A percentile compares a stretch with the other conserved stretches of the same genome.
phyloP scores from a whole-genome alignment of 1,140 invertebrate genomes.

The Drosophila busckii region DNA sequence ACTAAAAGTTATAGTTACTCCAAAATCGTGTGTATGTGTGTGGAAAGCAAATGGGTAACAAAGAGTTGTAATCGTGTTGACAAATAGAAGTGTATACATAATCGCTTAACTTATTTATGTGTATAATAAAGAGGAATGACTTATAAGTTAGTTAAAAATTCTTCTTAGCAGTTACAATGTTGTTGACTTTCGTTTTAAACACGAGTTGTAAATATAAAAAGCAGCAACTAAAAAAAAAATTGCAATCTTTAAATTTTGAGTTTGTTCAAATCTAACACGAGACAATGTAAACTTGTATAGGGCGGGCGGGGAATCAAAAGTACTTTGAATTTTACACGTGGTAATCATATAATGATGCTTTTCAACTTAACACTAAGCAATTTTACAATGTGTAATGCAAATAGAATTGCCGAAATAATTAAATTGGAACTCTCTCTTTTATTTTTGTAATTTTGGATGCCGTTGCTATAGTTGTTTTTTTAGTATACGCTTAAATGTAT shows the following conservation, averaged over 20 bases:
- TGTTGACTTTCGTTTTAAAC: slow-evolving; percentile 20
- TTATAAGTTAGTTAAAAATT: slow-evolving; percentile 72
- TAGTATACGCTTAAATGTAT: slow-evolving; percentile 48
- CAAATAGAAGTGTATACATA: slow-evolving; percentile 24
- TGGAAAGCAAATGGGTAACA: slow-evolving; percentile 22
- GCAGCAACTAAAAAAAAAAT: slow-evolving; percentile 18
- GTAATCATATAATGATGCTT: slow-evolving; percentile 20
- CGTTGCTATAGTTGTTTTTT: slow-evolving; percentile 43
- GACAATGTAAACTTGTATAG: slow-evolving; percentile 2
- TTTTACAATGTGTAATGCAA: slow-evolving; percentile 47
- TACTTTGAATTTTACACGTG: slow-evolving; percentile 29
- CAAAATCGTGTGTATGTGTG: slow-evolving; percentile 8
- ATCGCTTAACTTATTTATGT: slow-evolving; percentile 55
- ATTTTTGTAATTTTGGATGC: slow-evolving; percentile 21
- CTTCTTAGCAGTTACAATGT: slow-evolving; percentile 60
- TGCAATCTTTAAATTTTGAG: slow-evolving; percentile 1
- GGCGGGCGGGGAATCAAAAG: too few species aligned
- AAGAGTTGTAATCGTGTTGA: slow-evolving; percentile 21
- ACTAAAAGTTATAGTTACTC: slow-evolving; percentile 23
- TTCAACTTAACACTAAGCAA: slow-evolving; percentile 54
- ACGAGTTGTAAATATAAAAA: slow-evolving; percentile 38
- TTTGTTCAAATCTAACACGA: slow-evolving; percentile 46
- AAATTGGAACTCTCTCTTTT: slow-evolving; percentile 32
- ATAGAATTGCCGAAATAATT: slow-evolving; percentile 22
- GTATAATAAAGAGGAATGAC: slow-evolving; percentile 65